Conservation (phyloP, 1,140 invertebrate species). For the Orius insidiosus region DNA sequence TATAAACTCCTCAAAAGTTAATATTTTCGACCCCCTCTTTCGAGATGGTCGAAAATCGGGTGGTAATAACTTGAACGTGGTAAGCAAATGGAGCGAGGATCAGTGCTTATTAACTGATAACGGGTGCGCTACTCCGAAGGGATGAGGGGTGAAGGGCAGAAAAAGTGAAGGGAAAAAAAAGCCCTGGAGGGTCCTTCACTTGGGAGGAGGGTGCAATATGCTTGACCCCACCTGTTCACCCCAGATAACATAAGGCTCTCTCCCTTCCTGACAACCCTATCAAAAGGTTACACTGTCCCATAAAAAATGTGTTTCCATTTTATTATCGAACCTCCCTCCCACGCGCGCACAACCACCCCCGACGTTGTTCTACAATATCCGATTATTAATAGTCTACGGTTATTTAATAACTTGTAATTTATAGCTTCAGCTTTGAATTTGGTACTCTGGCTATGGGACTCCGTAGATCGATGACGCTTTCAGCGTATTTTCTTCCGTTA, state of each 20-base stretch:
- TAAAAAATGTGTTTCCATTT: constrained; percentile 12
- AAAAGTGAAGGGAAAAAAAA: neutral
- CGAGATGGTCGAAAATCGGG: neutral
- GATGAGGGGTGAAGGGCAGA: neutral
- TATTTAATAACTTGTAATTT: no score
- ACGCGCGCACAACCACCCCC: no score
- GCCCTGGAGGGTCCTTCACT: neutral
- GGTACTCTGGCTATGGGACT: no score
- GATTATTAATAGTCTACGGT: no score
- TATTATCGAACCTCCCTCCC: constrained; percentile 9
- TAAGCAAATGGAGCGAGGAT: constrained; percentile 10
- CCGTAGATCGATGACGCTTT: no score
- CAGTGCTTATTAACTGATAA: constrained; percentile 10
- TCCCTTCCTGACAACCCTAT: constrained; percentile 10
- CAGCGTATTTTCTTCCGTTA: no score
- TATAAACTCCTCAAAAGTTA: no score
- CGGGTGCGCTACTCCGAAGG: neutral
- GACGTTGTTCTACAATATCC: no score
- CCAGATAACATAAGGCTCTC: constrained; percentile 8
- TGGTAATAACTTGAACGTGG: neutral
- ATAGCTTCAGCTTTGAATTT: no score
- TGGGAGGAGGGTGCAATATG: constrained; percentile 7
- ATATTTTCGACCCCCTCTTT: neutral
- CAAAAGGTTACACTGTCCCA: constrained; percentile 9
- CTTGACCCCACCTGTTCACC: constrained; percentile 11